Base-by-base conservation (phyloP, 2,797 vertebrate genomes). In the Rhinatrema bivittatum region DNA sequence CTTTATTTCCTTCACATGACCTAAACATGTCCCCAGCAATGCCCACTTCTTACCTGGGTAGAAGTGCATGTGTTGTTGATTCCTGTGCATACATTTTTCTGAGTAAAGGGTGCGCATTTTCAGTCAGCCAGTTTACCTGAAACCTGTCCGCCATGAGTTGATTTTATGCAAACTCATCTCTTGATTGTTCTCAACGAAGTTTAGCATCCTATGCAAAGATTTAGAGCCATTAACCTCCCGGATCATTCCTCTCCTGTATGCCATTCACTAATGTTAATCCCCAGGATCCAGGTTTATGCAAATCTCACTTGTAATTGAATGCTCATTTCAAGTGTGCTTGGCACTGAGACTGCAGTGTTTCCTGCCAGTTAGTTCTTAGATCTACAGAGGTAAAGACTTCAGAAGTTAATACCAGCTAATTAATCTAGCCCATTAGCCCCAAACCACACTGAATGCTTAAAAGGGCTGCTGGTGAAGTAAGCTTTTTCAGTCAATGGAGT, bases 401-500 rank as follows among this genome's bases (percentile, higher is more conserved):
- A 51, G 53, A 57, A 60, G 36, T 78, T 81, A 76, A 66, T 68
- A 26, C 21, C 18, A 46, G 66, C 70, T 77, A 81, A 86, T 84
- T 74, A 78, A 86, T 79, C 76, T 65, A 59, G 60, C 63, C 58
- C 53, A 56, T 65, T 62, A 69, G 55, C 45, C 75, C 46, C 50
- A 73, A 76, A 60, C 29, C 49, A 48, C 39, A 12, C 67, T 46
- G 78, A 79, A 77, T 77, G 38, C 61, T 71, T 52, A 49, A 64
- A 84, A n/a, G n/a, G n/a, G 64, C 65, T 68, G n/a, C 62, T 68
- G 56, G 36, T 79, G 73, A 82, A 75, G 74, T 73, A 77, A 80
- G 76, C 65, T 79, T 63, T n/a, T 49, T 59, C 62, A 68, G 58
- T 72, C 83, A 83, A 81, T 76, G 70, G 74, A 85, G 76, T 73